Base-by-base conservation (phyloP, 2,888 invertebrate species). In the Liodrosophila aerea region DNA sequence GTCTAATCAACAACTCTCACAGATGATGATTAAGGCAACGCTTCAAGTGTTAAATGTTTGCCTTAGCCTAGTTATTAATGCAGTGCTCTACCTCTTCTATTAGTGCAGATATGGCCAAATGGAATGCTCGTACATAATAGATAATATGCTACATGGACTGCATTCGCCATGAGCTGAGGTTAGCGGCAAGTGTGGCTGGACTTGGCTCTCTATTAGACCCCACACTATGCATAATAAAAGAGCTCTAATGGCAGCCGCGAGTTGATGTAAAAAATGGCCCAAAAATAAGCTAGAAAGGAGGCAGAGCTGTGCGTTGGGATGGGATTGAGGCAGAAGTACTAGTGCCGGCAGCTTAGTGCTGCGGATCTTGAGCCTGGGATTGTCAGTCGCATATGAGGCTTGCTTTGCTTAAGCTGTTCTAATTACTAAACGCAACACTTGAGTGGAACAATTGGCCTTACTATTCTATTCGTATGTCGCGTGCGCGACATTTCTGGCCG, bases 401-500 rank as follows among this genome's bases (percentile, higher is more conserved):
- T 13, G 29, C 27, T 40, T 7, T 37, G 12, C 31, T 12, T 63
- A 67, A 67, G 58, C 71, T 64, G 73, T 67, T 71, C 75, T 73
- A 71, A 73, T 73, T 73, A 75, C 67, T 53, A 67, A 64, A 44
- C 59, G 61, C 62, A 73, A 70, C 72, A 73, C 74, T 71, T 43
- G 41, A 64, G 62, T 56, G 65, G 40, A 22, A 36, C 39, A 45
- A 59, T 59, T 33, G 11, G 7, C 18, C 27, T 7, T 8, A 41
- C 5, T n/a, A 76, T 76, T 58, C 67, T 61, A 59, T 62, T 73
- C 31, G 61, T 57, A 64, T 64, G 77, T 84, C 82, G 82, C 82
- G 85, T 78, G 80, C 76, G 64, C 39, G 64, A 75, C 2, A 73
- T 73, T 75, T 81, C 66, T 65, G 58, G 62, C 36, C 60, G 11